Evolutionary conservation across 2,113 vertebrate genomes (phyloP).

Genomic region (Chrysochloris asiatica): DNA sequence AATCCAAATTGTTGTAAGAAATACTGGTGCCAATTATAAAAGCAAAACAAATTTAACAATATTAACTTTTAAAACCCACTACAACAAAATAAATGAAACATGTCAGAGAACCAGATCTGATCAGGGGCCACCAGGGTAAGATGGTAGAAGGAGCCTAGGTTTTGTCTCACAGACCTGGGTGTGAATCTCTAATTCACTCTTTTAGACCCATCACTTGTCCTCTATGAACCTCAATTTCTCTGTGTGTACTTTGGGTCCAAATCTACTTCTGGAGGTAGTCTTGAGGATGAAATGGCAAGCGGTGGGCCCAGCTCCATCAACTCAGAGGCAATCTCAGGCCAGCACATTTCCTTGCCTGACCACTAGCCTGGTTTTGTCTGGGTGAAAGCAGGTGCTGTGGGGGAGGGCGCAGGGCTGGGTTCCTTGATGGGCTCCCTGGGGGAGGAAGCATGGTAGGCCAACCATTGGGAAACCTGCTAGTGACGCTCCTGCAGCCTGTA

Average conservation of each 20-base stretch:
- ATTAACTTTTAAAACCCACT: no score
- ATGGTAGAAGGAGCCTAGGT: not conserved
- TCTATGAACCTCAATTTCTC: not conserved
- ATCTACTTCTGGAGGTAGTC: not conserved
- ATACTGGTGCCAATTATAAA: not conserved
- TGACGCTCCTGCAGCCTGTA: not conserved
- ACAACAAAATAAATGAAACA: conserved; percentile 28
- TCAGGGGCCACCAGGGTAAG: not conserved
- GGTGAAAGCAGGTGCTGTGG: not conserved
- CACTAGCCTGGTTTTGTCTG: not conserved
- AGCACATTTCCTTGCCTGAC: not conserved
- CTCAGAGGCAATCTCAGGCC: not conserved
- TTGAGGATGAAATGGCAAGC: not conserved
- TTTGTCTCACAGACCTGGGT: not conserved
- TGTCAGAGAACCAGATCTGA: not conserved
- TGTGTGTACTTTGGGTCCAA: not conserved
- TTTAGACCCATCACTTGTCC: not conserved
- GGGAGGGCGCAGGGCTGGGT: not conserved
- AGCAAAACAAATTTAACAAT: not conserved
- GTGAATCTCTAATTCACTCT: not conserved
- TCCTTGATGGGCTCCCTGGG: not conserved
- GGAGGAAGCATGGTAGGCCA: conserved; percentile 65
- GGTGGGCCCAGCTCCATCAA: not conserved
- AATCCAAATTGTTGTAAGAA: not conserved
- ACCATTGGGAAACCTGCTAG: conserved; percentile 68